Evolutionary conservation across 2,888 invertebrate species (phyloP), one percentile per base, ranked within the genome.

Genomic region (Diarsia mendica): DNA sequence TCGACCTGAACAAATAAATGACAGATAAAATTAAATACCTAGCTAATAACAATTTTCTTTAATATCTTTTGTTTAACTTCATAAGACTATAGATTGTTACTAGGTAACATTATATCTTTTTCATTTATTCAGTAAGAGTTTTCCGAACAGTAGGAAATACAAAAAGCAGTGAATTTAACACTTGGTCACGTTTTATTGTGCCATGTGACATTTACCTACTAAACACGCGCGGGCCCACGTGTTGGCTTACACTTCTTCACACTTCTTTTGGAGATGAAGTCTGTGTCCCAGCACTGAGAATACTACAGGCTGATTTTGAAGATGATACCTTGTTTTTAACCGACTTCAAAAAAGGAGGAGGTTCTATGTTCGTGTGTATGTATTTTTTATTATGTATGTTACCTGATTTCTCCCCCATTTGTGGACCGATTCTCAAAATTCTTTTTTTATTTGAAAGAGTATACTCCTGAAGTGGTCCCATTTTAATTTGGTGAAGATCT

Each of bases 1-100:
- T 13, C 18, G 18, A 44, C 44, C 44, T n/a, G 11, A 51, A 71
- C 39, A 51, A 39, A 70, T 68, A 68, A 48, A 68, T 23, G 18
- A 48, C n/a, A 5, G 48, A 33, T 48, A 48, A 67, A 66, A 48
- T 18, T 9, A 28, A 58, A 60, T 60, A 18, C 28, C 60, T 28
- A 28, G 15, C 0, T 58, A 28, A 28, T 69, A 1, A 46, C 28
- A 46, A 6, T n/a, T 46, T 15, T 67, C 46, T 46, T 6, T 8
- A 10, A 13, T 6, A 66, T 67, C 15, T n/a, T 65, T 46, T 28
- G 9, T 10, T 2, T 28, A 15, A 15, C 20, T 44, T 20, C 20
- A 4, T 10, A 33, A 46, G 3, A n/a, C n/a, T 44, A 46, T 11
- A n/a, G 11, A 1, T 13, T 23, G 28, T 15, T 15, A 68, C 15